phyloP scores from a whole-genome alignment of 2,888 invertebrate species.

The Agriotes lineatus region DNA sequence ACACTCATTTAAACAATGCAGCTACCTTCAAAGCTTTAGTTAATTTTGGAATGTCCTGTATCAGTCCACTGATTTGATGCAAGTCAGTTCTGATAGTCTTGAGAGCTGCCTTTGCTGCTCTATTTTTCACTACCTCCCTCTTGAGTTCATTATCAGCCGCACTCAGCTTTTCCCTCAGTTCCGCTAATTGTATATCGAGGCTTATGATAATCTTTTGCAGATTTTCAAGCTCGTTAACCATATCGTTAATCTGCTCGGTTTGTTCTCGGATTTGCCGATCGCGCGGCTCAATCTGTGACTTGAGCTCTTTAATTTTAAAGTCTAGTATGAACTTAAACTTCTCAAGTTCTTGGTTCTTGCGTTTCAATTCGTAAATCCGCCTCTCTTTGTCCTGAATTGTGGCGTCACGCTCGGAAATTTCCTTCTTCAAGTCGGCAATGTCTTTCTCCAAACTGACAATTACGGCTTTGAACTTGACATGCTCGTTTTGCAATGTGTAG shows the following conservation, averaged over 20 bases:
- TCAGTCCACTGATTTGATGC: constrained; percentile 81
- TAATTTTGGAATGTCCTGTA: constrained; percentile 80
- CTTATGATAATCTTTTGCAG: constrained; percentile 79
- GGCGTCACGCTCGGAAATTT: constrained; percentile 85
- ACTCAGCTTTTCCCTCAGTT: constrained; percentile 81
- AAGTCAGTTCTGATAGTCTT: constrained; percentile 86
- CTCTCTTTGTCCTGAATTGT: constrained; percentile 90
- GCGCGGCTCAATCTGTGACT: constrained; percentile 84
- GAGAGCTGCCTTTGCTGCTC: constrained; percentile 74
- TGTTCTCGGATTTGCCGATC: constrained; percentile 88
- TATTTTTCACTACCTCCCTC: constrained; percentile 73
- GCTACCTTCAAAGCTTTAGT: constrained; percentile 71
- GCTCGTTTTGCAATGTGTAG: constrained; percentile 75
- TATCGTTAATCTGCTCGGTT: constrained; percentile 83
- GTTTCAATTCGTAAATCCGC: constrained; percentile 84
- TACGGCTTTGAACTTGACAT: constrained; percentile 76
- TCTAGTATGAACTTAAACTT: constrained; percentile 92
- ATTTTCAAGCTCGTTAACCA: constrained; percentile 86
- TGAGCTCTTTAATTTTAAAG: constrained; percentile 89
- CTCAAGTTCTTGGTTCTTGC: constrained; percentile 88
- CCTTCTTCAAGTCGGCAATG: constrained; percentile 84
- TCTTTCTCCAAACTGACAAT: constrained; percentile 82
- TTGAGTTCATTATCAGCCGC: constrained; percentile 80
- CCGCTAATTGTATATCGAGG: constrained; percentile 80
- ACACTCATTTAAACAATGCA: no score